A percentile compares a stretch with the other conserved stretches of the same genome.
Evolutionary conservation across 1,140 invertebrate genomes (phyloP).

Genomic region (Procambarus clarkii): DNA sequence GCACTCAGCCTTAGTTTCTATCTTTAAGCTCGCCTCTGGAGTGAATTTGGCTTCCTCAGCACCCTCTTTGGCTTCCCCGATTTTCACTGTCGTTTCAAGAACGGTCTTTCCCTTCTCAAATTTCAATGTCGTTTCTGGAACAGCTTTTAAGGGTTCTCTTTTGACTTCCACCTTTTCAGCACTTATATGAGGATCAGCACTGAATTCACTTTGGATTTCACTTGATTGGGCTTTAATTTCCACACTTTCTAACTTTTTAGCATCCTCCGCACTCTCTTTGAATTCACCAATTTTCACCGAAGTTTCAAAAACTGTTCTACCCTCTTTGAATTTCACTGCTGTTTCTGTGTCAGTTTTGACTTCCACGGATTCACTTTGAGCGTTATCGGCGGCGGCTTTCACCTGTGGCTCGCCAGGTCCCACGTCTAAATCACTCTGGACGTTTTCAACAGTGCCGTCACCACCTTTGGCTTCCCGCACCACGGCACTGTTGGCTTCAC

Average conservation of each 20-base stretch:
- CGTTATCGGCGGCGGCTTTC: too few relatives aligned
- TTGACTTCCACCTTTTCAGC: not conserved
- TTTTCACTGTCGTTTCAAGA: slow-evolving; percentile 27
- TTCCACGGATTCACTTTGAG: too few relatives aligned
- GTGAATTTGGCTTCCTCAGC: not conserved
- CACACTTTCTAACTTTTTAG: not conserved
- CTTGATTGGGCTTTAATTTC: not conserved
- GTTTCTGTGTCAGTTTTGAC: not conserved
- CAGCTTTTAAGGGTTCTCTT: not conserved
- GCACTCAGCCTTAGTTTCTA: not conserved
- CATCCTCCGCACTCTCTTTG: not conserved
- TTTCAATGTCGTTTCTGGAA: slow-evolving; percentile 22
- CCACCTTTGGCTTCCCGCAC: too few relatives aligned
- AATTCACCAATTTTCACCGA: not conserved
- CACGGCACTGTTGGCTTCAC: too few relatives aligned
- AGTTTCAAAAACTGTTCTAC: not conserved
- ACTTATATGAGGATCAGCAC: not conserved
- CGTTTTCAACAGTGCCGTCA: too few relatives aligned
- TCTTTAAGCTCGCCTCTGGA: not conserved
- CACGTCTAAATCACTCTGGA: too few relatives aligned
- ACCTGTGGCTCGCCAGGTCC: too few relatives aligned
- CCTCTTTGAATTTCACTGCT: not conserved
- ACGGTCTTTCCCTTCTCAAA: slow-evolving; percentile 33
- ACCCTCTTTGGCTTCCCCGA: not conserved
- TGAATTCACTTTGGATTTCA: not conserved